Conservation (phyloP, 2,888 invertebrate species). For the Entomobrya proxima region DNA sequence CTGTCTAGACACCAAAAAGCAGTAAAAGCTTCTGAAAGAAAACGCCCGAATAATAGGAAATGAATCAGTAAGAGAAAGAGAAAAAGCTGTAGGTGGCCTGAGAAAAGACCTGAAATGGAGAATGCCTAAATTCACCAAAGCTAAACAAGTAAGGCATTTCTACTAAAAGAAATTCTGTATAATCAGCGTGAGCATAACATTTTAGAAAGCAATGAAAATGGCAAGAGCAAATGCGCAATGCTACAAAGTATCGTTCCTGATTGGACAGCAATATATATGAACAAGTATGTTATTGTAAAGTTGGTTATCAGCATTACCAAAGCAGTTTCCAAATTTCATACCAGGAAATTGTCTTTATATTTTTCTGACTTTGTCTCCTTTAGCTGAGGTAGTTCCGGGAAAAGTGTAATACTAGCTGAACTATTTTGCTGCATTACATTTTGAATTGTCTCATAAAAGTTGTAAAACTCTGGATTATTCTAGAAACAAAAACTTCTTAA, state of each 20-base stretch:
- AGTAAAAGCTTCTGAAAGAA: slow-evolving; percentile 25
- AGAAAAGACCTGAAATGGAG: not conserved
- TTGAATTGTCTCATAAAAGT: not conserved
- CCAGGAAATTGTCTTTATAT: not conserved
- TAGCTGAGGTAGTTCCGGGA: not conserved
- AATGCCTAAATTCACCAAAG: not conserved
- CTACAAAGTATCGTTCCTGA: no score
- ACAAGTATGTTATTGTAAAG: no score
- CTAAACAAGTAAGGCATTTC: no score
- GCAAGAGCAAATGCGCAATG: not conserved
- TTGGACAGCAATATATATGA: no score
- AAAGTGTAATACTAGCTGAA: no score
- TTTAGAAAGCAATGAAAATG: not conserved
- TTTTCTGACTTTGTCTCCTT: not conserved
- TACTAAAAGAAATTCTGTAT: no score
- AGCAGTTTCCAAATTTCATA: no score
- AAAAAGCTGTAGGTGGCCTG: slow-evolving; percentile 26
- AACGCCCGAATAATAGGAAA: slow-evolving; percentile 31
- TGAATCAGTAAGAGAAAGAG: slow-evolving; percentile 13
- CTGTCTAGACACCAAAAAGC: slow-evolving; percentile 31
- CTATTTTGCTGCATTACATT: not conserved
- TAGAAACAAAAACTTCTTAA: not conserved
- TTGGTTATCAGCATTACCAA: no score
- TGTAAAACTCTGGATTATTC: not conserved
- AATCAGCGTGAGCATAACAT: no score